These are phyloP conservation scores for Scopus umbretta DNA, from an alignment of 2,113 vertebrate species.

Conservation along the genomic window DNA sequence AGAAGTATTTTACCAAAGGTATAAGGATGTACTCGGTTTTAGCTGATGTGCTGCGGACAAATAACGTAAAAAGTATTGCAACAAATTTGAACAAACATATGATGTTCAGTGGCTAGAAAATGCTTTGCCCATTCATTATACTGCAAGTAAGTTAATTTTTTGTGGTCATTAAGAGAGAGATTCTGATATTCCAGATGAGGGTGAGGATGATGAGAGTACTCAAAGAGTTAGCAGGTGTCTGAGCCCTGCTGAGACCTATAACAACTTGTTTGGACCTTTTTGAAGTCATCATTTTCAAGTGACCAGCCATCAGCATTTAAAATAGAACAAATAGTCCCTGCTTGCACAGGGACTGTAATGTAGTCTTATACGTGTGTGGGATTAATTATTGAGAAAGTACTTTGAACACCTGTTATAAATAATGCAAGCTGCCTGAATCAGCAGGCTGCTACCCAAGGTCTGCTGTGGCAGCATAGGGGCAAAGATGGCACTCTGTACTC, in stretches of 20 bases:
- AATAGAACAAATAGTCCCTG: too few species aligned
- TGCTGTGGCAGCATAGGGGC: background rate
- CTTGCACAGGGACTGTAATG: slow-evolving; percentile 1
- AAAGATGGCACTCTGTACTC: background rate
- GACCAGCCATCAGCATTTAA: background rate
- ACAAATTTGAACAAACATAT: background rate
- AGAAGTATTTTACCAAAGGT: background rate
- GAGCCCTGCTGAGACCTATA: background rate
- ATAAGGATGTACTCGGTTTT: background rate
- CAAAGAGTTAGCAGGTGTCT: background rate
- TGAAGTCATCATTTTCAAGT: background rate
- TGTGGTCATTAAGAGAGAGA: background rate
- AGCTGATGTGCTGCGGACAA: background rate
- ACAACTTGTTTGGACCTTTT: background rate
- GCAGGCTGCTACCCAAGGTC: background rate
- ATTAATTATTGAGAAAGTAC: background rate
- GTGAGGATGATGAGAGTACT: background rate
- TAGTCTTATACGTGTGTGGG: background rate
- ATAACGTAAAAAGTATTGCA: background rate
- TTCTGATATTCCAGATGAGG: background rate
- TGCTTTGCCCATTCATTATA: background rate
- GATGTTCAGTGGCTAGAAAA: background rate
- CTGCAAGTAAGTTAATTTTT: background rate
- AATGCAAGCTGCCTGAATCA: background rate
- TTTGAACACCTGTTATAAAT: background rate